Evolutionary conservation across 2,888 invertebrate species (phyloP).

Genomic region (Pseudococcus jackbeardsleyi): DNA sequence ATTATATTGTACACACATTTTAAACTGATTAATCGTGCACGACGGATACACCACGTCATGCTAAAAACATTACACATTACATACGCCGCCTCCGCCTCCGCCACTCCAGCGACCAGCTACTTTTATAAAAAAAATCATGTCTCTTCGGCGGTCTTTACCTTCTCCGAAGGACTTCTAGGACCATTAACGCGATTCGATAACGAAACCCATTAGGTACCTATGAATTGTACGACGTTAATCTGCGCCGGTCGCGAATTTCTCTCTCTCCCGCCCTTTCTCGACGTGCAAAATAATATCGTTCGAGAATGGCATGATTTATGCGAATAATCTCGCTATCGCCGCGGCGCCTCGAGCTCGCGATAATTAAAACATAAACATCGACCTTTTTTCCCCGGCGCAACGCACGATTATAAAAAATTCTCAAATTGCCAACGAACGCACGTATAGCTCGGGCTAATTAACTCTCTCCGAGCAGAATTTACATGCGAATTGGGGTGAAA

Average conservation of each 20-base stretch:
- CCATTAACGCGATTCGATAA: not conserved
- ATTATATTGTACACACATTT: constrained; percentile 32
- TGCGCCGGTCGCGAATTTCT: not conserved
- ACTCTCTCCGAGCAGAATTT: not conserved
- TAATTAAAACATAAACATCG: constrained; percentile 10
- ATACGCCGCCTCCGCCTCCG: not conserved
- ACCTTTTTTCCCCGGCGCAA: not conserved
- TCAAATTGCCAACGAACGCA: not conserved
- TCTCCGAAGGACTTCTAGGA: not conserved
- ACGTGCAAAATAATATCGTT: not conserved
- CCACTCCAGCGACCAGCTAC: not conserved
- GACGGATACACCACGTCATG: constrained; percentile 32
- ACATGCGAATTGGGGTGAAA: constrained; percentile 3
- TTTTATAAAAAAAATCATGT: constrained; percentile 3
- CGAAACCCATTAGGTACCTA: not conserved
- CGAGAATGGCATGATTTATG: not conserved
- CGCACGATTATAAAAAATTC: not conserved
- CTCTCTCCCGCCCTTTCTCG: not conserved
- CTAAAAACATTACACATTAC: constrained; percentile 26
- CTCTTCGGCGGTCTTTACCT: constrained; percentile 28
- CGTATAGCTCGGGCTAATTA: not conserved
- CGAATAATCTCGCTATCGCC: not conserved
- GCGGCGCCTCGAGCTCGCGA: not conserved
- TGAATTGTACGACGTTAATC: not conserved
- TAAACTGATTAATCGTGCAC: constrained; percentile 28